Evolutionary conservation across 1,140 invertebrate species (phyloP).

Genomic region (Drosophila sechellia): DNA sequence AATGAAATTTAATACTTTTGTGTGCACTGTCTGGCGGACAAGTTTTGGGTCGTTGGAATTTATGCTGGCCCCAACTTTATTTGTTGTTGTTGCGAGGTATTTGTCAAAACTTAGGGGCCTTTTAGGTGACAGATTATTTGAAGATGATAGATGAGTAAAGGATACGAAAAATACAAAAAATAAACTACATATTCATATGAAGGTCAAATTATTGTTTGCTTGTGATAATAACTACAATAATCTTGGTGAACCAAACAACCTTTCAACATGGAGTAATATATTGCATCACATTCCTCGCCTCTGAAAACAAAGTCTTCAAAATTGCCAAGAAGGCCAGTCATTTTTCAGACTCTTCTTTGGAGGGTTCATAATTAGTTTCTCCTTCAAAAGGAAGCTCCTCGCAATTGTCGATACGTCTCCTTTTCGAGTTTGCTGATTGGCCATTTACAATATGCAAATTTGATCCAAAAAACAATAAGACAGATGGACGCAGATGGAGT

Average conservation of each 20-base stretch:
- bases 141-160: slow-evolving; percentile 26
- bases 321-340: neutral
- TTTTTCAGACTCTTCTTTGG: neutral
- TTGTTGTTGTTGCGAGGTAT: slow-evolving; percentile 34
- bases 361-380: slow-evolving; percentile 43
- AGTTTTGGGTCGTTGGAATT: slow-evolving; percentile 8
- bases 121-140: slow-evolving; percentile 12
- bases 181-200: too few species aligned
- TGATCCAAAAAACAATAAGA: slow-evolving; percentile 25
- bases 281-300: slow-evolving; percentile 1
- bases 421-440: slow-evolving; percentile 45
- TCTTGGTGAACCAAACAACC: neutral
- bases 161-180: neutral
- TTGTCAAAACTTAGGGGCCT: slow-evolving; percentile 3
- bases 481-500: neutral
- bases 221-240: neutral
- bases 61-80: slow-evolving; percentile 9
- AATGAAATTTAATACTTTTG: slow-evolving; percentile 83
- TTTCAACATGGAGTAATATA: neutral
- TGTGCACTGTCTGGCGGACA: slow-evolving; percentile 47
- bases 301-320: slow-evolving; percentile 5
- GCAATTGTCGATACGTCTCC: slow-evolving; percentile 43
- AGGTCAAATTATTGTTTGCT: neutral
- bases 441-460: slow-evolving; percentile 77
- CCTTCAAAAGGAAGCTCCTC: slow-evolving; percentile 56